Evolutionary conservation across 2,113 vertebrate genomes (phyloP), one percentile per base, ranked within the genome.

Genomic region (Oryzias curvinotus): DNA sequence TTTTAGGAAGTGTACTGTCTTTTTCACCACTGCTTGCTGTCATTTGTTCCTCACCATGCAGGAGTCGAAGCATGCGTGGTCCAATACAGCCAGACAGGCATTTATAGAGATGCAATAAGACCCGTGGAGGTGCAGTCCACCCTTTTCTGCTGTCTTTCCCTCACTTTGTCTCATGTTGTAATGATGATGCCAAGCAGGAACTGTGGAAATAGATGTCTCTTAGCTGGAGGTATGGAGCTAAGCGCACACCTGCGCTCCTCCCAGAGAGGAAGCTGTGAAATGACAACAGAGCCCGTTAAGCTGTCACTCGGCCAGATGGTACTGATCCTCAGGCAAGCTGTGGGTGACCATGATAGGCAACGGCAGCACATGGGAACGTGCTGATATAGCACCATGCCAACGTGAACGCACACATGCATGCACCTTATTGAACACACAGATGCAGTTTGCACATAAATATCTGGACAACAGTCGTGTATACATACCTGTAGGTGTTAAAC

Each of bases 171-270:
- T 41, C 15, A 52, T 45, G 52, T 55, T 41, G 46, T 62, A 53
- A 46, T 49, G 60, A 21, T 53, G 52, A 78, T 45, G 57, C 42
- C 25, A 26, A 46, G 42, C 17, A 45, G 57, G 47, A 57, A 6
- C 42, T 63, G 41, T 75, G 53, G 57, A 67, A 75, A 52, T 54
- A 44, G 56, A 18, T 23, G 12, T 66, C 64, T 74, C 65, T 61
- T 70, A 65, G 64, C 74, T 85, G 69, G 73, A 62, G 71, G 71
- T 73, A 46, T 57, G 23, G 36, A 78, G 57, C 66, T 73, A 61
- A 57, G 61, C 69, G 43, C 71, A 81, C 81, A 87, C 77, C 80
- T 86, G 84, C 87, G 70, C 85, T 76, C 80, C 43, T 54, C 54
- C 19, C 21, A 70, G 58, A 74, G 63, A 62, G 65, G 42, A 83